Evolutionary conservation across 2,113 vertebrate species (phyloP).

Genomic region (Caloenas nicobarica): DNA sequence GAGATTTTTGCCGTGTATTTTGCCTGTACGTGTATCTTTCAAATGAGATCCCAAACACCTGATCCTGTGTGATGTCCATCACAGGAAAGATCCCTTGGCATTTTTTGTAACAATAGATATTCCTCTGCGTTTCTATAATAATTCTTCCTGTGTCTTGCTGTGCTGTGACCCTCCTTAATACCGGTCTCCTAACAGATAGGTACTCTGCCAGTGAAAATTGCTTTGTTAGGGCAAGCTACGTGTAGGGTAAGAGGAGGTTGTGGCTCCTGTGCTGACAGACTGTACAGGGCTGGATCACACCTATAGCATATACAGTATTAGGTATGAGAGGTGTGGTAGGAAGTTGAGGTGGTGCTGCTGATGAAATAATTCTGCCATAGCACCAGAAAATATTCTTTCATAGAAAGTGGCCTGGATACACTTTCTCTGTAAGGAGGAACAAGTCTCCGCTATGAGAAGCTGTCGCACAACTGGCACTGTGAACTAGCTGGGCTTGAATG

Average conservation of each 20-base stretch:
- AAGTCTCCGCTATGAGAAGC: not conserved
- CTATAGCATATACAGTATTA: not conserved
- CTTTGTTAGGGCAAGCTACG: accelerated
- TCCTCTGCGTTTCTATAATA: not conserved
- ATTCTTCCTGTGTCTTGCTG: not conserved
- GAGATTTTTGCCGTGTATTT: not conserved
- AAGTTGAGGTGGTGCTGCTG: not conserved
- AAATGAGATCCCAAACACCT: not conserved
- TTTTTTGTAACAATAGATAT: not conserved
- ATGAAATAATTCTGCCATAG: not conserved
- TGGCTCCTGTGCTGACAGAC: not conserved
- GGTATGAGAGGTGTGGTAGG: not conserved
- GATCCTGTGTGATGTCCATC: not conserved
- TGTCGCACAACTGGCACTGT: not conserved
- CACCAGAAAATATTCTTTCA: not conserved
- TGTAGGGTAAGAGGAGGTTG: not conserved
- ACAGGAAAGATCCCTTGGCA: not conserved
- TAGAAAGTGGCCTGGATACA: accelerated
- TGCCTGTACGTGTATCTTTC: not conserved
- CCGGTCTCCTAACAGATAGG: not conserved
- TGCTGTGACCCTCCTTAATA: not conserved
- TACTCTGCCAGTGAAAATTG: accelerated
- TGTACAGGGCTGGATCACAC: not conserved
- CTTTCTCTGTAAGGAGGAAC: not conserved
- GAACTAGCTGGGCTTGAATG: constrained; percentile 34